phyloP scores from a whole-genome alignment of 2,888 invertebrate species.

The Ochropleura plecta region DNA sequence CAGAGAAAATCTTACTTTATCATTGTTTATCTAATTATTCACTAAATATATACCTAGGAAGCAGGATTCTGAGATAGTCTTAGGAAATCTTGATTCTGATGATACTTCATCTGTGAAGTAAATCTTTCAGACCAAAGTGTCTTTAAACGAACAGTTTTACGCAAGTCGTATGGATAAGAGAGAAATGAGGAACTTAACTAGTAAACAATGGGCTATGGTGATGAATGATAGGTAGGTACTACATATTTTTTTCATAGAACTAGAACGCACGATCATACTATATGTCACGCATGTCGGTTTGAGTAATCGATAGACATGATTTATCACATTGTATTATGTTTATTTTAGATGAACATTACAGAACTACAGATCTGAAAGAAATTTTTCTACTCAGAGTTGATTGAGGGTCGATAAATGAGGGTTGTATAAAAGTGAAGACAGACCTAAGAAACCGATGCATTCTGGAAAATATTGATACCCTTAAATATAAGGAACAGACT shows the following conservation, averaged over 20 bases:
- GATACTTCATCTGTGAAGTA: background rate
- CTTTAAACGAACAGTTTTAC: conserved; percentile 30
- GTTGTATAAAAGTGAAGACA: background rate
- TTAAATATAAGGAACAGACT: too few relatives aligned
- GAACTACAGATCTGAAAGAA: background rate
- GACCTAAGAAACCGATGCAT: background rate
- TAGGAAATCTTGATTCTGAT: conserved; percentile 3
- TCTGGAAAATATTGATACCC: background rate
- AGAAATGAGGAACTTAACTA: conserved; percentile 56
- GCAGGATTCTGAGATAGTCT: background rate
- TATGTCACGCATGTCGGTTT: conserved; percentile 9
- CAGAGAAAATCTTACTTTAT: background rate
- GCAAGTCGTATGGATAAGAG: conserved; percentile 28
- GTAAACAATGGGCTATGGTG: conserved; percentile 52
- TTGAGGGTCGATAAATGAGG: background rate
- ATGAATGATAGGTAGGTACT: conserved; percentile 23
- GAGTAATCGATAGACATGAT: conserved; percentile 19
- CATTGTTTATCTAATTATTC: background rate
- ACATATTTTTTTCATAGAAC: conserved; percentile 37
- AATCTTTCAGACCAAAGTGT: background rate
- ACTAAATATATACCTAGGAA: background rate
- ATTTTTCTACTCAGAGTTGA: background rate
- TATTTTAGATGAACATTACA: background rate
- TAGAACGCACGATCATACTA: conserved; percentile 15
- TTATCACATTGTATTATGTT: conserved; percentile 14